These are phyloP conservation scores for Boulengerochromis microlepis DNA, from an alignment of 2,113 vertebrate species.

Conservation along the genomic window DNA sequence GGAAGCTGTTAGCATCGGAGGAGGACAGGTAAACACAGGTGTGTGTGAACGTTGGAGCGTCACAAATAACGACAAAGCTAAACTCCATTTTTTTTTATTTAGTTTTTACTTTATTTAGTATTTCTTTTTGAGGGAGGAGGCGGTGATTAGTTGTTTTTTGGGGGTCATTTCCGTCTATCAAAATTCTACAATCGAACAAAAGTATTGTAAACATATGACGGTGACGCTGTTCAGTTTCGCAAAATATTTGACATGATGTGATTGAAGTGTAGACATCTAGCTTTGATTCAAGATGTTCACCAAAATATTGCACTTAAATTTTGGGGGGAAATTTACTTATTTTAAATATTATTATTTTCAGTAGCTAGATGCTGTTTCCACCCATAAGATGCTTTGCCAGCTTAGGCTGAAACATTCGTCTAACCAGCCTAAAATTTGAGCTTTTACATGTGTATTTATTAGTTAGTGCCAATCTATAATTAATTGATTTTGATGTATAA, in stretches of 20 bases:
- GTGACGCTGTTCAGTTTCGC: neutral
- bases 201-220: neutral
- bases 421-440: neutral
- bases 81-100: neutral
- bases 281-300: neutral
- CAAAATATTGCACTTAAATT: neutral
- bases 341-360: neutral
- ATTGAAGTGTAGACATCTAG: neutral
- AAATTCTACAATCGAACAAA: neutral
- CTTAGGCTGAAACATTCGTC: neutral
- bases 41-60: neutral
- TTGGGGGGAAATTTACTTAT: neutral
- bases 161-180: neutral
- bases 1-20: neutral
- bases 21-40: neutral
- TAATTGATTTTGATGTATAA: neutral
- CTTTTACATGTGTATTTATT: neutral
- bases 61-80: neutral
- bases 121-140: neutral
- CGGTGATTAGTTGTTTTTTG: neutral
- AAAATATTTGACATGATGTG: neutral
- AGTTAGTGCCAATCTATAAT: neutral
- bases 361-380: neutral
- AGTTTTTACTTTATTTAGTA: neutral
- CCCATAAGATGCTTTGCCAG: neutral